Evolutionary conservation across 37 sponge, comb jelly and placozoan genomes (phyloP).

Genomic region (Corticium candelabrum): DNA sequence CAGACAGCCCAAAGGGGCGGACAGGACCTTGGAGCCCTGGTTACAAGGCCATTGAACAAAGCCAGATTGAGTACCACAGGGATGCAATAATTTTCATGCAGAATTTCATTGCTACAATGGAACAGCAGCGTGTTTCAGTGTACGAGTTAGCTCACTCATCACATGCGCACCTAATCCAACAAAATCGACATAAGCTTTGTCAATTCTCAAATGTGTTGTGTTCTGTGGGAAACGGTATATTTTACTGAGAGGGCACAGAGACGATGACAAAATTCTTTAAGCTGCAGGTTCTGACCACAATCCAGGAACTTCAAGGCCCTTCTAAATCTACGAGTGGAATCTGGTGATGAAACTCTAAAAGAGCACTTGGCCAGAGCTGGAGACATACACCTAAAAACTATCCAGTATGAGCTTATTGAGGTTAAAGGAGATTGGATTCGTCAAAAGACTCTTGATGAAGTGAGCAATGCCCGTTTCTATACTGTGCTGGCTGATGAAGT

Average conservation of each 20-base stretch:
- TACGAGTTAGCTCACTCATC: background rate
- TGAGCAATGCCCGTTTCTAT: constrained; percentile 19
- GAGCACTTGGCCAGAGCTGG: constrained; percentile 21
- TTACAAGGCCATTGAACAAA: background rate
- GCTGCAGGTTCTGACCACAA: background rate
- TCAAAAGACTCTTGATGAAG: constrained; percentile 12
- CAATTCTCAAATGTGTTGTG: constrained; percentile 21
- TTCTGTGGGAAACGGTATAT: constrained; percentile 38
- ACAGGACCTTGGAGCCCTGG: background rate
- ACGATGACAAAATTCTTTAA: too few species aligned
- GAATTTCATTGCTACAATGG: constrained; percentile 6
- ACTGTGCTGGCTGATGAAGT: constrained; percentile 52
- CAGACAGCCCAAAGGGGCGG: background rate
- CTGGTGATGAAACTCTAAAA: constrained; percentile 32
- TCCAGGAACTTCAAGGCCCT: constrained; percentile 33
- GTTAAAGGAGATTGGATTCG: constrained; percentile 26
- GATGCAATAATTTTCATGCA: background rate
- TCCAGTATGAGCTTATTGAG: constrained; percentile 43
- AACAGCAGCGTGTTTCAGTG: constrained; percentile 1
- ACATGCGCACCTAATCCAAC: constrained; percentile 10
- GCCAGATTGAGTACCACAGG: background rate
- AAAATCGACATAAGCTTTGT: constrained; percentile 8
- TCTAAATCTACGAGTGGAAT: constrained; percentile 26
- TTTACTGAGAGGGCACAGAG: constrained; percentile 27
- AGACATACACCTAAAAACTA: constrained; percentile 17